These are phyloP conservation scores for Caenorhabditis sinica DNA, from an alignment of 2,888 invertebrate genomes.

Conservation along the genomic window DNA sequence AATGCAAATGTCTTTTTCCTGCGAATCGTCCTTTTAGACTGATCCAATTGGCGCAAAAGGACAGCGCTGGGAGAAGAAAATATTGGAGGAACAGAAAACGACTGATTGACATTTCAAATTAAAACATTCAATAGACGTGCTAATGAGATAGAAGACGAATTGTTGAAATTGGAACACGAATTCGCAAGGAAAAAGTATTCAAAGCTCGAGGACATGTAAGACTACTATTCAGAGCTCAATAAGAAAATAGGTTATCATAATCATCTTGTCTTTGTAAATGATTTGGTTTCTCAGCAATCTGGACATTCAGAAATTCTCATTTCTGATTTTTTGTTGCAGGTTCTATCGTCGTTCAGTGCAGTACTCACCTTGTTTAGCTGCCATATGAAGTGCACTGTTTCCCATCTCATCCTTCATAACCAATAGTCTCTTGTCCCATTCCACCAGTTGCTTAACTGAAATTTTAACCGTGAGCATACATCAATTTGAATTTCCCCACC, in stretches of 20 bases:
- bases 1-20: constrained; percentile 55
- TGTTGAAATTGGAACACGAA: too few species aligned
- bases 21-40: constrained; percentile 20
- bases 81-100: background rate
- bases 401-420: constrained; percentile 74
- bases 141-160: background rate
- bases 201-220: too few species aligned
- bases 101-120: constrained; percentile 18
- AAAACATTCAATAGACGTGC: background rate
- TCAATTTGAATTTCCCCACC: constrained; percentile 9
- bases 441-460: constrained; percentile 68
- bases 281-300: too few species aligned
- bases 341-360: too few species aligned
- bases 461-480: background rate
- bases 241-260: too few species aligned
- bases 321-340: background rate
- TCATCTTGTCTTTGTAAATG: too few species aligned
- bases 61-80: background rate
- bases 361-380: constrained; percentile 83
- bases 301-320: background rate
- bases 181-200: too few species aligned
- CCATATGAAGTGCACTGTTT: constrained; percentile 85
- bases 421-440: constrained; percentile 71
- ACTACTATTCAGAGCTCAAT: too few species aligned
- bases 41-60: constrained; percentile 53